These are phyloP conservation scores for Melospiza georgiana DNA, from an alignment of 2,113 vertebrate genomes.

Conservation along the genomic window DNA sequence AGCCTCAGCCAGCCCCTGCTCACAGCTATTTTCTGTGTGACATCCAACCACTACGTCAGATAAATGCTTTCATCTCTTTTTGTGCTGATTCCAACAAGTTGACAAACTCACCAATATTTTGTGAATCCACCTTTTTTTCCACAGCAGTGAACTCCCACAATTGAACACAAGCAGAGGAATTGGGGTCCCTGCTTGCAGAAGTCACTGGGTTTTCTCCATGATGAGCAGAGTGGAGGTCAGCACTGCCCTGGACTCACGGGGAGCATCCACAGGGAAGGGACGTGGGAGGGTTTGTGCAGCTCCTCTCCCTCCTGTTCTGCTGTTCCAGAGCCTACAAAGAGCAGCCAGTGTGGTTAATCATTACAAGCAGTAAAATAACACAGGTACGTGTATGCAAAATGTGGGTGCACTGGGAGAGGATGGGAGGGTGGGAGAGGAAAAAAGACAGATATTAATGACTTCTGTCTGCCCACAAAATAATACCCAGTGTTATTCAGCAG, in stretches of 20 bases:
- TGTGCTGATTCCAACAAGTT: neutral
- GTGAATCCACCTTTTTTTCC: neutral
- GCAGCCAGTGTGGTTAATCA: neutral
- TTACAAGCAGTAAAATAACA: neutral
- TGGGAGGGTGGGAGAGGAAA: neutral
- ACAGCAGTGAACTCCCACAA: neutral
- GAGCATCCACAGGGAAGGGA: neutral
- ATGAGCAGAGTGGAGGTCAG: neutral
- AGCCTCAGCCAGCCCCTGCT: neutral
- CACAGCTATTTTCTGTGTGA: neutral
- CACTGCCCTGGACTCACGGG: neutral
- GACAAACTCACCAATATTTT: neutral
- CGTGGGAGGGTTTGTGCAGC: neutral
- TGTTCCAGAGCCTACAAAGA: neutral
- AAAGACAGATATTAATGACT: neutral
- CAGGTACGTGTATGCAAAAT: neutral
- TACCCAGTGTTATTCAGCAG: neutral
- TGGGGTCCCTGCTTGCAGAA: neutral
- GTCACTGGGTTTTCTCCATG: rapidly evolving
- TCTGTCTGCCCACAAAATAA: neutral
- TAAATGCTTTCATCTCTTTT: neutral
- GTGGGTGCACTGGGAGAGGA: neutral
- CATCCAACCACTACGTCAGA: neutral
- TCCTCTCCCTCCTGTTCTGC: neutral
- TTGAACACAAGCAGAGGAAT: neutral